Evolutionary conservation across 2,797 vertebrate genomes (phyloP).

Genomic region (Perodicticus potto): DNA sequence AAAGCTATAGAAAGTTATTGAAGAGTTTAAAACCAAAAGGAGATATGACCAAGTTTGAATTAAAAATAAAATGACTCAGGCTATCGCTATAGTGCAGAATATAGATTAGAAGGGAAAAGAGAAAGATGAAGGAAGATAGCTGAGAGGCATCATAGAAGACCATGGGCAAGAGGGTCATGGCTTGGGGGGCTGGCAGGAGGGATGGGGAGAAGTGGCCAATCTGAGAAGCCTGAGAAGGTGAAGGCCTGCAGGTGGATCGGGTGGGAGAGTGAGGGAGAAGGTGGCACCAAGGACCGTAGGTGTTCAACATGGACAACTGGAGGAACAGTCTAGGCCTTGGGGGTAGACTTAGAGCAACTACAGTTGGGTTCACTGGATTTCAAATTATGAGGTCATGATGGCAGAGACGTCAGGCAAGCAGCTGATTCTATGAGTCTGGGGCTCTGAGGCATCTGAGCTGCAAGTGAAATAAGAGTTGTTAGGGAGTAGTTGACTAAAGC

Average conservation of each 20-base stretch:
- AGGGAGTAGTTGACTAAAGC: not conserved
- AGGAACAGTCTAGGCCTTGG: not conserved
- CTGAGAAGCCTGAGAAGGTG: not conserved
- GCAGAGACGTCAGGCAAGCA: not conserved
- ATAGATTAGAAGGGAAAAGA: not conserved
- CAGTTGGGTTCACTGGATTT: not conserved
- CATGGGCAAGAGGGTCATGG: not conserved
- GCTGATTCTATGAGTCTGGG: accelerated
- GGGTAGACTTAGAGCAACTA: not conserved
- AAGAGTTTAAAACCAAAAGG: constrained; percentile 15
- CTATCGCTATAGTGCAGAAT: not conserved
- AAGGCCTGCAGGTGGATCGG: not conserved
- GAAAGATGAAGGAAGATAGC: not conserved
- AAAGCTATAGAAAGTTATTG: not conserved
- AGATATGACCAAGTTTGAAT: not conserved
- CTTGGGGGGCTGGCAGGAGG: not conserved
- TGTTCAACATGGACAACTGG: not conserved
- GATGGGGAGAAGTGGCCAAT: not conserved
- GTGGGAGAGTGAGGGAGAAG: not conserved
- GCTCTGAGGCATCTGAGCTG: not conserved
- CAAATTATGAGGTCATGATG: not conserved
- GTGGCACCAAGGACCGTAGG: not conserved
- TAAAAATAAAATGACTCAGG: not conserved
- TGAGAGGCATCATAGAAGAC: not conserved
- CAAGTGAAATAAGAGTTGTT: not conserved